Evolutionary conservation across 2,113 vertebrate species (phyloP).

Genomic region (Hemiscyllium ocellatum): DNA sequence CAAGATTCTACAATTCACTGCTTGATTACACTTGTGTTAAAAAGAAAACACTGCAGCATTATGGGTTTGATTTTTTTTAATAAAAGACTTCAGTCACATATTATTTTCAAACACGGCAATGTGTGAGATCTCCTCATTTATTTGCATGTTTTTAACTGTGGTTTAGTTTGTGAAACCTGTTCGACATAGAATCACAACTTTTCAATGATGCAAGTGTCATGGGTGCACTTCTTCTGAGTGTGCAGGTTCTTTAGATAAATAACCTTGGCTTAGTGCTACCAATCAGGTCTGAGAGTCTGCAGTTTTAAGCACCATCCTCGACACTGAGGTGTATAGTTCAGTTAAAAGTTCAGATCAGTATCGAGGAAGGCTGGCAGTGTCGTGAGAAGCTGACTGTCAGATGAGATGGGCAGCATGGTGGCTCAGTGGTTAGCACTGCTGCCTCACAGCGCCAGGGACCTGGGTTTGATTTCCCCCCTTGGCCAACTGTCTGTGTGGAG

Average conservation of each 20-base stretch:
- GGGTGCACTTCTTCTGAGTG: neutral
- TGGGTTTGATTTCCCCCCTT: no score
- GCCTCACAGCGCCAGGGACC: no score
- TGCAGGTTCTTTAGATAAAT: neutral
- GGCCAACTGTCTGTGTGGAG: no score
- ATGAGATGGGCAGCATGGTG: neutral
- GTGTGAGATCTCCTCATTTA: neutral
- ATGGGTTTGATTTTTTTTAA: neutral
- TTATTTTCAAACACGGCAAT: neutral
- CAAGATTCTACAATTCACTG: neutral
- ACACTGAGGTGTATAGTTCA: neutral
- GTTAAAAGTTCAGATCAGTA: neutral
- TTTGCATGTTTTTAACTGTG: neutral
- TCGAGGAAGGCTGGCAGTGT: neutral
- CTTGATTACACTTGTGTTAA: neutral
- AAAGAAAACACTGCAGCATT: neutral
- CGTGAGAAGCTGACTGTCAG: neutral
- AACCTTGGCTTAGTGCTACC: neutral
- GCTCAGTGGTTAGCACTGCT: no score
- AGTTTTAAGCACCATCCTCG: neutral
- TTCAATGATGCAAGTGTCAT: neutral
- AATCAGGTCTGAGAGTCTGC: neutral
- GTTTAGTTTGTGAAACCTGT: no score
- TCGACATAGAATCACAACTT: no score
- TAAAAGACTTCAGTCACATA: neutral